Evolutionary conservation across 1,140 invertebrate genomes (phyloP).

Genomic region (Propsilocerus akamusi): DNA sequence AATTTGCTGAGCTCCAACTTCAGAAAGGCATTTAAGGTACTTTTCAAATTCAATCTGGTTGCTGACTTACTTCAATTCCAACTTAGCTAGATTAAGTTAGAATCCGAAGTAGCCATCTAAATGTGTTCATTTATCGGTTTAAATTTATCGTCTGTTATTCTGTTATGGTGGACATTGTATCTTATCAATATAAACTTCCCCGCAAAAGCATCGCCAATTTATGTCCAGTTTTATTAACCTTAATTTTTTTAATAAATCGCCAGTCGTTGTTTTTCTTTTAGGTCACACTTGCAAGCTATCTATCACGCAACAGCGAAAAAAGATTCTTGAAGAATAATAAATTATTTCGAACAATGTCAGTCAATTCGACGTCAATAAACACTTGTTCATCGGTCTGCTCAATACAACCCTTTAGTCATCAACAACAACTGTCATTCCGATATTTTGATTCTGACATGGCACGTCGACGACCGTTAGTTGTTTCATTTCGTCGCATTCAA

Average conservation of each 20-base stretch:
- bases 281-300: not conserved
- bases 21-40: slow-evolving; percentile 54
- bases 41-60: slow-evolving; percentile 3
- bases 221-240: not conserved
- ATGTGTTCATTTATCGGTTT: not conserved
- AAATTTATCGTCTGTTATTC: not conserved
- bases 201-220: not conserved
- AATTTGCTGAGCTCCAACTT: slow-evolving; percentile 70
- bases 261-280: not conserved
- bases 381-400: not conserved
- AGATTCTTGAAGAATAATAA: not conserved
- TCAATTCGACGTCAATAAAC: not conserved
- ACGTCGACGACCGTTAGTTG: not conserved
- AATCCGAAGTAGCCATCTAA: not conserved
- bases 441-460: not conserved
- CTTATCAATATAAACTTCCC: not conserved
- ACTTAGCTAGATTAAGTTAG: not conserved
- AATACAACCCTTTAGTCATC: not conserved
- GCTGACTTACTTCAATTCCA: not conserved
- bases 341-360: not conserved
- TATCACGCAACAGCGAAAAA: not conserved
- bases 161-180: not conserved
- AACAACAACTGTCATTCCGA: not conserved
- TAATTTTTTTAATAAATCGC: slow-evolving; percentile 3
- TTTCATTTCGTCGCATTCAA: not conserved